Conservation (phyloP, 2,113 vertebrate genomes). For the Marmota flaviventris region DNA sequence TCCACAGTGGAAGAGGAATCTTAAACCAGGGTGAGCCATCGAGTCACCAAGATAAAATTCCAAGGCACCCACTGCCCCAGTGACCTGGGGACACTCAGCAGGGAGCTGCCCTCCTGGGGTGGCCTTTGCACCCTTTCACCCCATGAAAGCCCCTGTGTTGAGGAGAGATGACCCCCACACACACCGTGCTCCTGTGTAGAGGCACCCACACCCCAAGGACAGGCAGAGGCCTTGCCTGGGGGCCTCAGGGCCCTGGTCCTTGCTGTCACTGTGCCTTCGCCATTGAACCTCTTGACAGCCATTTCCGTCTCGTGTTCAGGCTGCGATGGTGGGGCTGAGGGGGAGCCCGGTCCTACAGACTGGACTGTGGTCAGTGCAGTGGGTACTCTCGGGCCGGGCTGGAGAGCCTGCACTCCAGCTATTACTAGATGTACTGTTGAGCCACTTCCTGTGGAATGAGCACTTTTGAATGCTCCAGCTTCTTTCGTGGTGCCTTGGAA, state of each 20-base stretch:
- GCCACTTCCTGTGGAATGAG: neutral
- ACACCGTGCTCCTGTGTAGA: neutral
- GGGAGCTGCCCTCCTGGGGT: neutral
- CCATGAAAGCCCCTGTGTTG: neutral
- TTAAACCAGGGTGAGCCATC: no score
- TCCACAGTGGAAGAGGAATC: neutral
- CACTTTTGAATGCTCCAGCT: neutral
- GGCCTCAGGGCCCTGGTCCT: fast-evolving
- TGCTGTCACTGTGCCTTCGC: neutral
- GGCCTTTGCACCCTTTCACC: neutral
- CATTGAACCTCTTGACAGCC: conserved; percentile 21
- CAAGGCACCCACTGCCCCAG: fast-evolving
- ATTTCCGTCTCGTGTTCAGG: conserved; percentile 30
- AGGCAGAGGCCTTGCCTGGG: neutral
- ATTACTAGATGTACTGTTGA: neutral
- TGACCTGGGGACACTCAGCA: no score
- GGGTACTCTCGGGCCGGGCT: neutral
- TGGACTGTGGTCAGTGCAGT: neutral
- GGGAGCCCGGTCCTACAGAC: neutral
- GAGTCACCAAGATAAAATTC: neutral
- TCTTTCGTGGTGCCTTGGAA: neutral
- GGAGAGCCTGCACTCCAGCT: fast-evolving
- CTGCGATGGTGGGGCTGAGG: neutral
- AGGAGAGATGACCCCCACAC: neutral
- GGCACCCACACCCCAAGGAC: neutral